phyloP scores from a whole-genome alignment of 2,797 vertebrate species.

The Danionella dracula region DNA sequence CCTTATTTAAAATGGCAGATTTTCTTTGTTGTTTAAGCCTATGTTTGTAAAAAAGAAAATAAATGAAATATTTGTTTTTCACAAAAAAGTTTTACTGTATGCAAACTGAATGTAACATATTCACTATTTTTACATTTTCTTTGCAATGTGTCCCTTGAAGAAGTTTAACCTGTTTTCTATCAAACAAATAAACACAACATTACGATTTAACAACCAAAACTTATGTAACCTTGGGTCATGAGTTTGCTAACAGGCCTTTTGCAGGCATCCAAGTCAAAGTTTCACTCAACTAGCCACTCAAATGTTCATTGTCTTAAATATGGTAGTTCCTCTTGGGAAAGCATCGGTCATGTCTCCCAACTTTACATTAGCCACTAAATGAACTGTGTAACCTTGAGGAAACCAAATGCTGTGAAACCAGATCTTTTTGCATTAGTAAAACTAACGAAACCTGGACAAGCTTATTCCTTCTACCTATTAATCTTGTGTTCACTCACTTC shows the following conservation, averaged over 20 bases:
- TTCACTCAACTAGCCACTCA: not conserved
- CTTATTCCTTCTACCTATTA: conserved; percentile 20
- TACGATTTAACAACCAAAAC: not conserved
- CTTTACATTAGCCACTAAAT: conserved; percentile 19
- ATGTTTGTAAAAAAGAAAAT: too few relatives aligned
- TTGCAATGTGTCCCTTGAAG: not conserved
- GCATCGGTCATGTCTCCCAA: conserved; percentile 5
- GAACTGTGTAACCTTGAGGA: conserved; percentile 28
- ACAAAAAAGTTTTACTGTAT: too few relatives aligned
- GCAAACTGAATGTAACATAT: not conserved
- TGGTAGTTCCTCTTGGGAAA: not conserved
- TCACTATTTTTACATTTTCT: not conserved
- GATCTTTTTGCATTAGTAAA: conserved; percentile 15
- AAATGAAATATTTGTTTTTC: too few relatives aligned
- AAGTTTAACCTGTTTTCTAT: not conserved
- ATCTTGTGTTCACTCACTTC: conserved; percentile 24
- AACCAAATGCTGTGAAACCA: conserved; percentile 15
- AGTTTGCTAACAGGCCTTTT: not conserved
- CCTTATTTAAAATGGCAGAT: too few relatives aligned
- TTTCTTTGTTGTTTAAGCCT: too few relatives aligned
- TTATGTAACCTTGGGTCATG: not conserved
- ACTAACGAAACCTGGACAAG: conserved; percentile 12
- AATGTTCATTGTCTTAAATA: not conserved
- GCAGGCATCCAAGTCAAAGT: not conserved
- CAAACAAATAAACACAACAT: not conserved